A percentile compares a stretch with the other conserved stretches of the same genome.
These are phyloP conservation scores for Lasius fuliginosus DNA, from an alignment of 2,888 invertebrate genomes.

Conservation along the genomic window DNA sequence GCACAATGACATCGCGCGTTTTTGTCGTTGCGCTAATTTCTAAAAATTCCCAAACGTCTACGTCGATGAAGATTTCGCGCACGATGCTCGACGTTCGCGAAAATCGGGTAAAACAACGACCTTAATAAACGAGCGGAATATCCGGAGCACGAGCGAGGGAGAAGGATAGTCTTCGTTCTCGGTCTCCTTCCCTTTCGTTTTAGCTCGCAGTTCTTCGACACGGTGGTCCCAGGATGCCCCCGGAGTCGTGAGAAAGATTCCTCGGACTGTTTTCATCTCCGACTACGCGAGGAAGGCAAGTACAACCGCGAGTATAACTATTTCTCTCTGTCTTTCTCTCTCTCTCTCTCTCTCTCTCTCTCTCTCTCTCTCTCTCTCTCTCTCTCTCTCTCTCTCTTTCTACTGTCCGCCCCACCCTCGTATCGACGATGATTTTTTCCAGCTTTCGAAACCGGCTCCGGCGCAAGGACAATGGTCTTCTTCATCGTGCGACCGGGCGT, in stretches of 20 bases:
- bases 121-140: constrained; percentile 21
- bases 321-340: constrained; percentile 44
- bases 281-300: constrained; percentile 29
- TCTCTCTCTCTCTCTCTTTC: no score
- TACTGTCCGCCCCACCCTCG: constrained; percentile 32
- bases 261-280: constrained; percentile 67
- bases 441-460: constrained; percentile 67
- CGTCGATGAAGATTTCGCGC: background rate
- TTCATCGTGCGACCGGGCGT: constrained; percentile 55
- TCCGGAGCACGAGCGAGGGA: constrained; percentile 12
- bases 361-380: background rate
- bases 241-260: constrained; percentile 74
- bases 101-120: constrained; percentile 34
- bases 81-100: background rate
- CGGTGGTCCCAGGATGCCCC: constrained; percentile 63
- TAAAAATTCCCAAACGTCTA: constrained; percentile 6
- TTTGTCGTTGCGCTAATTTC: background rate
- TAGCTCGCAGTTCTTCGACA: constrained; percentile 56
- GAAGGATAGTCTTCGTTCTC: constrained; percentile 14
- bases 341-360: background rate
- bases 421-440: constrained; percentile 64
- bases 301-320: constrained; percentile 50
- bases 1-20: background rate
- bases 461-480: constrained; percentile 57
- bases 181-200: constrained; percentile 44